Evolutionary conservation across 2,888 invertebrate species (phyloP).

Genomic region (Cosmorhoe ocellata): DNA sequence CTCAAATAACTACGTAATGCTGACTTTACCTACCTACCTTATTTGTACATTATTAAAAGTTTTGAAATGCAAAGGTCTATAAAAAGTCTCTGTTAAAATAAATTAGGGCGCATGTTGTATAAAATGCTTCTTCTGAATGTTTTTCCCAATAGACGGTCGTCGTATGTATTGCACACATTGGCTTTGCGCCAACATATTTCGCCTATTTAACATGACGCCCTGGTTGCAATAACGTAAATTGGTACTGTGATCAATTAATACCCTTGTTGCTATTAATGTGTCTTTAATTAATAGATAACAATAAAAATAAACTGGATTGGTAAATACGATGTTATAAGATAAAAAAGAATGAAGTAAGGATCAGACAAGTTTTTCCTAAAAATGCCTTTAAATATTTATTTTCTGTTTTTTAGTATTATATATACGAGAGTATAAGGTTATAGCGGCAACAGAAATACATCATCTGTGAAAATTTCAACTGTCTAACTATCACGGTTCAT

Average conservation of each 20-base stretch:
- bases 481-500: too few species aligned
- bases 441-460: too few species aligned
- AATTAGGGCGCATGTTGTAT: conserved; percentile 24
- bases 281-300: background rate
- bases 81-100: background rate
- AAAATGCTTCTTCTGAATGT: conserved; percentile 41
- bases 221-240: conserved; percentile 30
- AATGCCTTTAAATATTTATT: too few species aligned
- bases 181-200: conserved; percentile 67
- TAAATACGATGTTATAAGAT: too few species aligned
- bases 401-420: too few species aligned
- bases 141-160: conserved; percentile 53
- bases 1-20: too few species aligned
- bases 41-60: background rate
- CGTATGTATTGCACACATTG: conserved; percentile 57
- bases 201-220: conserved; percentile 42
- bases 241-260: background rate
- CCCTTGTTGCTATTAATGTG: background rate
- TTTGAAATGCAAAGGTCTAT: background rate
- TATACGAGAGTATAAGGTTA: too few species aligned
- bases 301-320: too few species aligned
- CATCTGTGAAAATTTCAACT: too few species aligned
- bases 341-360: too few species aligned
- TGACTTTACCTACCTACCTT: too few species aligned
- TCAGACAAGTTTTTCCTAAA: too few species aligned